Evolutionary conservation across 2,888 invertebrate genomes (phyloP), one percentile per base, ranked within the genome.

Genomic region (Halictus quadricinctus): DNA sequence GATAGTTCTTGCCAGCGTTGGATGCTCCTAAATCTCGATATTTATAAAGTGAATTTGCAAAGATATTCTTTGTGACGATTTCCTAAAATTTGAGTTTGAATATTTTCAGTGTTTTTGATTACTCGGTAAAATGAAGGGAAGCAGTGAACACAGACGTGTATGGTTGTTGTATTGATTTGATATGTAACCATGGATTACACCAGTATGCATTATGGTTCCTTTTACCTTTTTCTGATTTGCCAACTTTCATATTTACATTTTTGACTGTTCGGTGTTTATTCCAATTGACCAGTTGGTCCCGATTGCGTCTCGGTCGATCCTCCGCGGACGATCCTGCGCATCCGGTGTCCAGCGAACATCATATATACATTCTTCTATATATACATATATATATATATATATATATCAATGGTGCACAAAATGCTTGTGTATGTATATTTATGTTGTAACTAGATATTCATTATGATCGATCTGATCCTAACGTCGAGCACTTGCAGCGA

Each of bases 381-480:
- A 89, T 60, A 60, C 21, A 60, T 60, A 25, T 92, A 36, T 36
- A 36, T 36, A 88, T 90, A 29, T 29, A 29, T 29, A 29, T 29
- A 36, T 36, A 88, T 90, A 91, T 94, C 91, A 90, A 92, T 94
- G 92, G 93, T 93, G 93, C 94, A 93, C 94, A 94, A 91, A 93
- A 94, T 94, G 94, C 94, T 94, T 94, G 94, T 94, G 93, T 94
- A 94, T 94, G 94, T 94, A 94, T 94, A 94, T 93, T 94, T 94
- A 93, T 94, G 94, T 94, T 94, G 94, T 94, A 92, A 92, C 92
- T 94, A 94, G 93, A 93, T 93, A 92, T 92, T 90, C 91, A 93
- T 92, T 92, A 92, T 92, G 88, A 90, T 90, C 88, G 83, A 90
- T 90, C 87, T 81, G 73, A 50, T 80, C 88, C 82, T 90, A 88